A percentile compares a stretch with the other conserved stretches of the same genome.
Conservation (phyloP, 2,113 vertebrate species). For the Sialia sialis region DNA sequence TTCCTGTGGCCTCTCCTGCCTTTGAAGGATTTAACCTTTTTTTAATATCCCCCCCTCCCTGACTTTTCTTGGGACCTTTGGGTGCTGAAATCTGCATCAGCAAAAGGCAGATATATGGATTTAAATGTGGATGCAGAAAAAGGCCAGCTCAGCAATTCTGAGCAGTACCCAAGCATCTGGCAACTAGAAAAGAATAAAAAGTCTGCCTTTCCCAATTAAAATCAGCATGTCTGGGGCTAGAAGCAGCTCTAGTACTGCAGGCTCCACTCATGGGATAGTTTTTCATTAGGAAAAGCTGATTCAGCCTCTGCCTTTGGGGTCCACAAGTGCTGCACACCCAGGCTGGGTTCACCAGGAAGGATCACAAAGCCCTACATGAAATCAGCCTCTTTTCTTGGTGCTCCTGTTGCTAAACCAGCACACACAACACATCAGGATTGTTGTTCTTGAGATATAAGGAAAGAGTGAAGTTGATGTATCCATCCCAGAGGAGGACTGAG, state of each 20-base stretch:
- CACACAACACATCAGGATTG: accelerated
- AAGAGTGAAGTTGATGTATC: not conserved
- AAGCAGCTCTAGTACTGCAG: not conserved
- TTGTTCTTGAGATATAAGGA: not conserved
- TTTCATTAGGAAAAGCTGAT: not conserved
- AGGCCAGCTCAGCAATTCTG: not conserved
- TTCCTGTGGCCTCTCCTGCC: not conserved
- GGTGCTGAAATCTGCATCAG: not conserved
- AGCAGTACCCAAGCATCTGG: not conserved
- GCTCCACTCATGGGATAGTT: not conserved
- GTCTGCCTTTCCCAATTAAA: not conserved
- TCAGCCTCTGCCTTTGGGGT: not conserved
- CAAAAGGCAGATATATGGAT: not conserved
- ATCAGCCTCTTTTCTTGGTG: not conserved
- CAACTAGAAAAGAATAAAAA: not conserved
- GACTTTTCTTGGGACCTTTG: not conserved
- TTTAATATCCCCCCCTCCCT: not conserved
- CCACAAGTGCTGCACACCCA: not conserved
- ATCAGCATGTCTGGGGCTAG: not conserved
- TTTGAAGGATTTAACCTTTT: not conserved
- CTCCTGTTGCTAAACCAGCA: not conserved
- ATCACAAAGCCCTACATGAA: not conserved
- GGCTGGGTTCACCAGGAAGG: not conserved
- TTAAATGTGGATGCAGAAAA: not conserved
- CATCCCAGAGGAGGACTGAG: not conserved